Evolutionary conservation across 1,140 invertebrate genomes (phyloP), one percentile per base, ranked within the genome.

Genomic region (Condylostylus longicornis): DNA sequence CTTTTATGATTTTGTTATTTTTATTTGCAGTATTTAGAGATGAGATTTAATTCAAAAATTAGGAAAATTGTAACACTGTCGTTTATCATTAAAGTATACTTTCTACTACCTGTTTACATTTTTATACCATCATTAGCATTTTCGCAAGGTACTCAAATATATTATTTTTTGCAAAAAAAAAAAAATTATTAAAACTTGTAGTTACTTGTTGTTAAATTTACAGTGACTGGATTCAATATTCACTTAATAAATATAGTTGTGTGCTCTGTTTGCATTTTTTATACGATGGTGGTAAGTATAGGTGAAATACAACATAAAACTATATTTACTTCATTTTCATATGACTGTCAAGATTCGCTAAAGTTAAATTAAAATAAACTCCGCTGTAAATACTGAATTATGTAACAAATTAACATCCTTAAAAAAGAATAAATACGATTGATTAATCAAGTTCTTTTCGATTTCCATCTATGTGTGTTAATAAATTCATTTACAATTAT

Each of bases 201-300:
- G 27, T 37, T 46, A 15, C 38, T 32, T 39, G 35, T 37, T 29
- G 34, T 29, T 44, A 36, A 34, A 21, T 34, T 61, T 61, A 31
- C 45, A 78, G 81, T 84, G 17, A 83, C 79, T 9, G 79, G 77
- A 3, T 65, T 78, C 2, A 71, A 75, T 42, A 61, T 82, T 28
- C 77, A 79, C 53, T 51, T 75, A 23, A 72, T 81, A 30, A 78
- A 82, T 28, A 60, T 72, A 2, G 51, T 78, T 5, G 76, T 83
- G n/a, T 82, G 79, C 41, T 50, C 72, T 15, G 73, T 85, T 15
- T 86, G 82, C 60, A 79, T 83, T 21, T 80, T 86, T 49, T 88
- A 88, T 53, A 86, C 83, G 2, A 74, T 77, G 40, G 54, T 87
- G 58, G 82, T 84, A 68, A 74, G 72, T 67, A n/a, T n/a, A n/a